phyloP scores from a whole-genome alignment of 2,888 invertebrate genomes.

The Rhaphigaster nebulosa region DNA sequence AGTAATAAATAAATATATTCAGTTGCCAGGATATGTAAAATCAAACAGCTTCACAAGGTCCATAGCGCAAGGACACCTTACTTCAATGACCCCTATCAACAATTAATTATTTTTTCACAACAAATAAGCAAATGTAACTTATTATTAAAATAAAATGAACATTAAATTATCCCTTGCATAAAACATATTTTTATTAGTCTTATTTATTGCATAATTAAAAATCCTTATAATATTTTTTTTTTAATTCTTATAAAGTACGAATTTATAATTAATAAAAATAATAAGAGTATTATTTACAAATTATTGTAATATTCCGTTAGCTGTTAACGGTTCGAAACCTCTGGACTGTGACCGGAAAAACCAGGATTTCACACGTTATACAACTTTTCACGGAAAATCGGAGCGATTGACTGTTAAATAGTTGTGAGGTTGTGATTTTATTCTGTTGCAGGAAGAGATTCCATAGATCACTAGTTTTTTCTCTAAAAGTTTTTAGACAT shows the following conservation, averaged over 20 bases:
- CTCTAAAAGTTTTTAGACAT: neutral
- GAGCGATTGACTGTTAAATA: constrained; percentile 28
- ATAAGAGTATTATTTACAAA: neutral
- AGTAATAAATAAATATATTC: too few relatives aligned
- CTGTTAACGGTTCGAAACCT: neutral
- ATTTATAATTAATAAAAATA: neutral
- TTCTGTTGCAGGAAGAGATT: neutral
- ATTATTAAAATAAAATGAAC: too few relatives aligned
- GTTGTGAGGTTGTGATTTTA: constrained; percentile 14
- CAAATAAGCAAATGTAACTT: too few relatives aligned
- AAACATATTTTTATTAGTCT: too few relatives aligned
- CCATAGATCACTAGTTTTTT: neutral
- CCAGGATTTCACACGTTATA: constrained; percentile 32
- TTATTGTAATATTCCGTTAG: neutral
- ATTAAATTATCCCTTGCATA: too few relatives aligned
- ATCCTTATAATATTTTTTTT: too few relatives aligned
- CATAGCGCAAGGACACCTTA: too few relatives aligned
- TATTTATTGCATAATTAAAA: too few relatives aligned
- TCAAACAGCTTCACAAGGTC: too few relatives aligned
- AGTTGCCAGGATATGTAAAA: too few relatives aligned
- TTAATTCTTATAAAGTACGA: neutral
- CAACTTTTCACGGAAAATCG: constrained; percentile 39
- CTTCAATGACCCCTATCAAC: too few relatives aligned
- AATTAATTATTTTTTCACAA: too few relatives aligned
- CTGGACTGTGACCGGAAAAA: constrained; percentile 2